Base-by-base conservation (phyloP, 2,797 vertebrate species). In the Bradypodion ventrale region DNA sequence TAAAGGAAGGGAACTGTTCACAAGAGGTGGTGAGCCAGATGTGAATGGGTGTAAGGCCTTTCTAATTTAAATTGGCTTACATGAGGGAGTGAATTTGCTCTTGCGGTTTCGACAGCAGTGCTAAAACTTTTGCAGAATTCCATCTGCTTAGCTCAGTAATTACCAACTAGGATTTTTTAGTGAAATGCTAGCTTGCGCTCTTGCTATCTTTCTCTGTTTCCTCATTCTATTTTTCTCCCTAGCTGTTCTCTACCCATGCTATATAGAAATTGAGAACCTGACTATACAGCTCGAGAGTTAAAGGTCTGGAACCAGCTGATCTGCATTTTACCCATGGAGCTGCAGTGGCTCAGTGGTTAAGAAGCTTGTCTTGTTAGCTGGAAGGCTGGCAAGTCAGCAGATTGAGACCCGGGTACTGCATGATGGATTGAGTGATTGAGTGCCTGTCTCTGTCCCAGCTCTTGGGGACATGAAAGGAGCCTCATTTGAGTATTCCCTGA, bases 51-150 rank as follows among this genome's bases (percentile, higher is more conserved):
- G 27, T 0, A 60, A n/a, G 75, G 42, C 70, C 87, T 87, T 86
- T 84, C 73, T 83, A 89, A 83, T 80, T 92, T 89, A 88, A 82
- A 63, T 89, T 80, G 82, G 60, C 78, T 88, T 92, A 89, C 72
- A 1, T 63, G 85, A 88, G 84, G 76, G 91, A 83, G 0, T 88
- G 87, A 70, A 69, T 79, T 90, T 77, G 75, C 68, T 62, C 44
- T n/a, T 62, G 32, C 70, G 75, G 19, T 88, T 91, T 89, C 81
- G 77, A 72, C 82, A 89, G 87, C 86, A 40, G 81, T 78, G 68
- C 78, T 77, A 91, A 91, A 83, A 87, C 82, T 92, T 92, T 70
- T 87, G 87, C 88, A 82, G 83, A 90, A 92, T 90, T 91, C 75
- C 83, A 84, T 89, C 85, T 90, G 87, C 87, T 72, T 74, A 19